phyloP scores from a whole-genome alignment of 92 coral and sea anemone species.

The Phenganax subtilis region DNA sequence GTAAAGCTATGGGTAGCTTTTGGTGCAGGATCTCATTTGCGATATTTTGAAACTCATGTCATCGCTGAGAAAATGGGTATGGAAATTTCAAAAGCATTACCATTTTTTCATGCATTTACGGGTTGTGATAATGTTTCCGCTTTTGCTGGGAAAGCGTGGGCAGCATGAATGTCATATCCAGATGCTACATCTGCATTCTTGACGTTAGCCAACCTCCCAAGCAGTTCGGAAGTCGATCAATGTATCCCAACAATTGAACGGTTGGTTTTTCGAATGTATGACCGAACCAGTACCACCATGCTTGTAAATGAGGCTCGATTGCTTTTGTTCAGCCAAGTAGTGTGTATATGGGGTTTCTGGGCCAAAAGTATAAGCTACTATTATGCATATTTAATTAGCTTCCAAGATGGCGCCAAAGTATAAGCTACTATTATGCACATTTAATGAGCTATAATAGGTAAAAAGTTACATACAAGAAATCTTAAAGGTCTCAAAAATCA shows the following conservation, averaged over 20 bases:
- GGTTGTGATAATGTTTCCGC: constrained; percentile 62
- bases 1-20: constrained; percentile 45
- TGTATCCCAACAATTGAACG: constrained; percentile 32
- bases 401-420: no score
- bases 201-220: constrained; percentile 22
- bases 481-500: no score
- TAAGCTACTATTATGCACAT: no score
- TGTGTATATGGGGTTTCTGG: no score
- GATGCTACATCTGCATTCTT: constrained; percentile 44
- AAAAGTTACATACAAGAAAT: no score
- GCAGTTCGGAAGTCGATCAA: not conserved
- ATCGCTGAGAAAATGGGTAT: constrained; percentile 43
- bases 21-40: constrained; percentile 25
- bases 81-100: constrained; percentile 42
- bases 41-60: constrained; percentile 46
- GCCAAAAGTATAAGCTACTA: no score
- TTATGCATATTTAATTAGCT: no score
- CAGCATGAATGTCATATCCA: constrained; percentile 25
- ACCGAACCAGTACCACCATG: constrained; percentile 37
- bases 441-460: no score
- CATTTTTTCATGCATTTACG: constrained; percentile 57
- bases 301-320: constrained; percentile 41
- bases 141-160: constrained; percentile 49
- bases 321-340: no score
- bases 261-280: constrained; percentile 43